Base-by-base conservation (phyloP, 1,140 invertebrate genomes). In the Eriocheir sinensis region DNA sequence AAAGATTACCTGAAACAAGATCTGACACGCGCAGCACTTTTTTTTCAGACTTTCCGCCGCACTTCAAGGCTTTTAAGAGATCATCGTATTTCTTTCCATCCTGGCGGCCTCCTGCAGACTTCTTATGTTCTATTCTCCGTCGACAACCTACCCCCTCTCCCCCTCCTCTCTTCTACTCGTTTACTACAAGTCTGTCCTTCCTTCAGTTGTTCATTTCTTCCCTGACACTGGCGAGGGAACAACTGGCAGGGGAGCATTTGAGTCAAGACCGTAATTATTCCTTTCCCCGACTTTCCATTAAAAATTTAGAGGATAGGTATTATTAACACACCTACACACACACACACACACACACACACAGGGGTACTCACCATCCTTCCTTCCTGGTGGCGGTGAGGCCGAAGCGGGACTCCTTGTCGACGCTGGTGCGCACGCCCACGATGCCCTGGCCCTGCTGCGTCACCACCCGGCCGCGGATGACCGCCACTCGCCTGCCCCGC, bases 401-500 rank as follows among this genome's bases (percentile, higher is more conserved):
- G 97, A 99, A 99, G 95, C 98, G 97, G n/a, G 98, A 98, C 96
- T 99, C 98, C 95, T 98, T 98, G 96, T 99, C 98, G 92, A 99
- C 98, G 81, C 98, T 98, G n/a, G 99, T 99, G 95, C 99, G 97
- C 96, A 99, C 99, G 96, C 99, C 99, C 96, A 99, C 98, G 97
- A 99, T 98, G 93, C 99, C 99, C 92, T 99, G 98, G 95, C 99
- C 99, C 97, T 99, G 98, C 93, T 98, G 98, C 85, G 99, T 98
- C 92, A 99, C 98, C 95, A 99, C 99, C 97, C 99, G 98, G 95
- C 99, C 99, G 96, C 99, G 98, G 97, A 99, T 99, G 96, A 99
- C 99, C 96, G 99, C 99, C 96, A 99, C 99, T 97, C 99, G 99
- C 97, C 99, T 99, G 93, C n/a, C 48, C 81, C 85, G 30, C 48